phyloP scores from a whole-genome alignment of 2,113 vertebrate genomes.

The Mandrillus leucophaeus region DNA sequence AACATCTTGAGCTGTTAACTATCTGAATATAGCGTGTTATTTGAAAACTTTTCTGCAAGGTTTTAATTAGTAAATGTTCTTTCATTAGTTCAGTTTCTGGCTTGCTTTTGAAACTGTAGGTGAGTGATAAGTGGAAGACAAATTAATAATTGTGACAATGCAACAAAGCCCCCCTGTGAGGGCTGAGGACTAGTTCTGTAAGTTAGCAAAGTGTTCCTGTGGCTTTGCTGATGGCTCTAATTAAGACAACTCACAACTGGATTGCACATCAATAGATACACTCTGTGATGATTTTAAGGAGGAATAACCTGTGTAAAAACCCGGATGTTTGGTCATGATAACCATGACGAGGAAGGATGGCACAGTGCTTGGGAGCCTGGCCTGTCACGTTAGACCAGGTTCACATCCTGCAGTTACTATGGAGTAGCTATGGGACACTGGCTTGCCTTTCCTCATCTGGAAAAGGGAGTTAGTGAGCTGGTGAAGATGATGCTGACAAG shows the following conservation, averaged over 20 bases:
- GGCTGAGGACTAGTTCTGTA: not conserved
- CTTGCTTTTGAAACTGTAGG: slow-evolving; percentile 23
- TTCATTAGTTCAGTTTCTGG: not conserved
- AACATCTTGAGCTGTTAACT: slow-evolving; percentile 25
- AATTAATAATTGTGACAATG: not conserved
- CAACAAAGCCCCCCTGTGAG: not conserved
- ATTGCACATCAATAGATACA: not conserved
- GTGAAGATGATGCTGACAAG: fast-evolving
- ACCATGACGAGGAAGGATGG: not conserved
- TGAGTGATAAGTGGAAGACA: slow-evolving; percentile 26
- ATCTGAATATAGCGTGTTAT: not conserved
- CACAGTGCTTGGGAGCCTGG: no score
- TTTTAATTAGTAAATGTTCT: slow-evolving; percentile 55
- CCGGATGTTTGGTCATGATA: fast-evolving
- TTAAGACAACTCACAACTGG: not conserved
- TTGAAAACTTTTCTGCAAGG: slow-evolving; percentile 37
- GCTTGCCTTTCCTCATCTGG: not conserved
- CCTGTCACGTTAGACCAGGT: fast-evolving
- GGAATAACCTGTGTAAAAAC: not conserved
- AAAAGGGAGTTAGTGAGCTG: fast-evolving
- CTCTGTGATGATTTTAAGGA: not conserved
- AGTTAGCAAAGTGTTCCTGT: not conserved
- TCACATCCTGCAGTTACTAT: fast-evolving
- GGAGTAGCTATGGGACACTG: not conserved
- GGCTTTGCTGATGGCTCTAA: not conserved